Evolutionary conservation across 2,888 invertebrate genomes (phyloP).

Genomic region (Macrosiphum euphorbiae): DNA sequence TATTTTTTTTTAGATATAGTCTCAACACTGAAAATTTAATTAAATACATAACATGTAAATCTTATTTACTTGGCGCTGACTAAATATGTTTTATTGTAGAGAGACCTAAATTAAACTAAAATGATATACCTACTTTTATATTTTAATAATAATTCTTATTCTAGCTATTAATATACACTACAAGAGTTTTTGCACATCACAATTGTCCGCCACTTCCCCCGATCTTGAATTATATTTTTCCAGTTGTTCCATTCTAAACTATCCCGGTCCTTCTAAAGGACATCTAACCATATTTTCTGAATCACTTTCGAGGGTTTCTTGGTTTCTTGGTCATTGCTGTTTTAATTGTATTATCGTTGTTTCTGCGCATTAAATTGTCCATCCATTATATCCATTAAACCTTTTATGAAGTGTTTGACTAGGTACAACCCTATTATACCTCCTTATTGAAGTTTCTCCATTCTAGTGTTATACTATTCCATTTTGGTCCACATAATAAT

Average conservation of each 20-base stretch:
- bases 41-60: neutral
- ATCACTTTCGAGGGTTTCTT: no score
- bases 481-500: no score
- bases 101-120: neutral
- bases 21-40: neutral
- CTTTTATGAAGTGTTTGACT: no score
- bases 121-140: neutral
- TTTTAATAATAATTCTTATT: neutral
- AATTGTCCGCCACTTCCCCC: neutral
- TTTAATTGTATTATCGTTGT: no score
- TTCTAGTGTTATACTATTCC: no score
- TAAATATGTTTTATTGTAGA: neutral
- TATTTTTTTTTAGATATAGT: neutral
- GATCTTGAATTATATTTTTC: neutral
- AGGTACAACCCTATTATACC: no score
- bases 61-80: neutral
- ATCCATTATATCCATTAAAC: no score
- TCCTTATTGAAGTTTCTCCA: no score
- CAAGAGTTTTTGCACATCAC: neutral
- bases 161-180: neutral
- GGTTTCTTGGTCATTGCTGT: no score
- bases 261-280: neutral
- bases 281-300: neutral
- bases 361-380: no score
- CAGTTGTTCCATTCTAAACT: neutral